Conservation (phyloP, 1,140 invertebrate species). For the Sinonovacula constricta region DNA sequence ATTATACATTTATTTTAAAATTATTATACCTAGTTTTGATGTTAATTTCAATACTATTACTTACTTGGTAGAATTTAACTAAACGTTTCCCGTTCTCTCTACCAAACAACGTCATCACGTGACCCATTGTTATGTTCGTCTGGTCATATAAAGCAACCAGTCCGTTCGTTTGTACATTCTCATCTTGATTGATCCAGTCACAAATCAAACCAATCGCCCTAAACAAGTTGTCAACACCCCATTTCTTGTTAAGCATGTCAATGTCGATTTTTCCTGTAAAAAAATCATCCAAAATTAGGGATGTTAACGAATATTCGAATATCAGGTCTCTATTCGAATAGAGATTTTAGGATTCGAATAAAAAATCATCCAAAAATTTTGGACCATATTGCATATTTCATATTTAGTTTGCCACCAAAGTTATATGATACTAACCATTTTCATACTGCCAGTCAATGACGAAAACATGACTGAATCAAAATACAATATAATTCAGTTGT, state of each 20-base stretch:
- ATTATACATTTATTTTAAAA: too few relatives aligned
- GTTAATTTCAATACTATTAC: too few relatives aligned
- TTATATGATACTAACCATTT: not conserved
- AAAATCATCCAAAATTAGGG: too few relatives aligned
- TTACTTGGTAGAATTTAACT: conserved; percentile 36
- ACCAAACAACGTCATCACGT: conserved; percentile 14
- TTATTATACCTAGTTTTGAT: too few relatives aligned
- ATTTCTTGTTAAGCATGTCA: conserved; percentile 1
- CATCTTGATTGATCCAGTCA: conserved; percentile 20
- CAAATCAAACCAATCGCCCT: not conserved
- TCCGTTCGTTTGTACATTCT: conserved; percentile 30
- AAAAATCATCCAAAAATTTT: not conserved
- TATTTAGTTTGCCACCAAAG: not conserved
- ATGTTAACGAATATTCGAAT: too few relatives aligned
- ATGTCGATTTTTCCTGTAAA: not conserved
- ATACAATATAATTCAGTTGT: too few relatives aligned
- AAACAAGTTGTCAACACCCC: conserved; percentile 14
- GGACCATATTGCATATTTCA: not conserved
- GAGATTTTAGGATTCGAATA: not conserved
- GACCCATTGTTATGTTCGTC: conserved; percentile 23
- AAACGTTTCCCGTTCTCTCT: conserved; percentile 34
- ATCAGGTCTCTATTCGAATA: too few relatives aligned
- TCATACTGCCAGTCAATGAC: not conserved
- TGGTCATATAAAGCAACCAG: conserved; percentile 19
- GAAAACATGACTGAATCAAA: not conserved